Conservation (phyloP, 2,113 vertebrate genomes). For the Poeciliopsis turrubarensis region DNA sequence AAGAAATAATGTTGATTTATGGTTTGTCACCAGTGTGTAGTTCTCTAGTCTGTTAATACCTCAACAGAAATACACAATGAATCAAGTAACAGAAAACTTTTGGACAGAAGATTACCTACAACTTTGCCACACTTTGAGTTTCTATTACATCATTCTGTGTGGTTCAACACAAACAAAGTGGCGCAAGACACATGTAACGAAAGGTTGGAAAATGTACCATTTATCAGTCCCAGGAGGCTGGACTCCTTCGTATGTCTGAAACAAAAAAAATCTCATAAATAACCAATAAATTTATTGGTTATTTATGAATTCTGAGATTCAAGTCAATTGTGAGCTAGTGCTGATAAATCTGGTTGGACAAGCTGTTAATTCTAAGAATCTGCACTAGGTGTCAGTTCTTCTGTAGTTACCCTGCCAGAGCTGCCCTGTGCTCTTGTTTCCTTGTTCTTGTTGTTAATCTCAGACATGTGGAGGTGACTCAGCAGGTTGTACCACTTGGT, state of each 20-base stretch:
- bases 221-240: slow-evolving; percentile 70
- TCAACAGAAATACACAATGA: too few species aligned
- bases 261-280: slow-evolving; percentile 6
- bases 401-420: slow-evolving; percentile 29
- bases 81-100: too few species aligned
- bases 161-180: background rate
- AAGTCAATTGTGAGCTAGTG: too few species aligned
- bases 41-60: too few species aligned
- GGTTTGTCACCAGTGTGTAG: too few species aligned
- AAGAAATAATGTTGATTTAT: too few species aligned
- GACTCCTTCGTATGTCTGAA: slow-evolving; percentile 81
- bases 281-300: too few species aligned
- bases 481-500: slow-evolving; percentile 95
- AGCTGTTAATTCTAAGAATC: too few species aligned
- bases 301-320: too few species aligned
- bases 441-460: slow-evolving; percentile 78
- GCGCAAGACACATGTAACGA: background rate
- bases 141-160: background rate
- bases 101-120: too few species aligned
- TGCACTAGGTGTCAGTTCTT: background rate
- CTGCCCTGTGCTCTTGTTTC: slow-evolving; percentile 3
- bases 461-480: slow-evolving; percentile 84
- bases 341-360: too few species aligned
- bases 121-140: too few species aligned
- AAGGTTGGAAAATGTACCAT: slow-evolving; percentile 77